Evolutionary conservation across 1,140 invertebrate genomes (phyloP).

Genomic region (Solen grandis): DNA sequence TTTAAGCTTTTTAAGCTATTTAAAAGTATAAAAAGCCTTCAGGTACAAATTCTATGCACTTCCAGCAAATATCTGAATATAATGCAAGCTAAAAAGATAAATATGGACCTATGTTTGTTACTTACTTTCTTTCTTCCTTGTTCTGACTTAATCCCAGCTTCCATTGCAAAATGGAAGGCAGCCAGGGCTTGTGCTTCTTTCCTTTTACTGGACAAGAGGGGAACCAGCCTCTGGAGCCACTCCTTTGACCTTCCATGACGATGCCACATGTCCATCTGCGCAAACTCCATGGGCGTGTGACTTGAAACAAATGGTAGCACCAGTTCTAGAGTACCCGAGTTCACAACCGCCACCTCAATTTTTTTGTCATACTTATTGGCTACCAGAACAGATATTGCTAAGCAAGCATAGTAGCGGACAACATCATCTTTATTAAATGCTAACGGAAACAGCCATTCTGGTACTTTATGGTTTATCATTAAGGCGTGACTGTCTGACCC

Average conservation of each 20-base stretch:
- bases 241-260: constrained; percentile 97
- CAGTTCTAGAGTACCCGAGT: constrained; percentile 96
- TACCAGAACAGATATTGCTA: constrained; percentile 97
- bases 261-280: constrained; percentile 91
- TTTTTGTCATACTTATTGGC: constrained; percentile 92
- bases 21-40: too few species aligned
- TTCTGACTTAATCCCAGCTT: constrained; percentile 98
- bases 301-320: constrained; percentile 97
- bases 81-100: too few species aligned
- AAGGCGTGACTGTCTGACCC: constrained; percentile 98
- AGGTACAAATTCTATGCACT: too few species aligned
- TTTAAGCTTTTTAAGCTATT: too few species aligned
- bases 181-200: constrained; percentile 98
- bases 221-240: constrained; percentile 96
- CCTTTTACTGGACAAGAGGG: constrained; percentile 95
- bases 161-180: constrained; percentile 99
- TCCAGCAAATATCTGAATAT: too few species aligned
- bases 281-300: constrained; percentile 97
- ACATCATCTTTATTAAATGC: constrained; percentile 98
- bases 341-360: constrained; percentile 96
- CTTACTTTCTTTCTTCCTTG: constrained; percentile 93
- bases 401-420: constrained; percentile 96
- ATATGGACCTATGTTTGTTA: too few species aligned
- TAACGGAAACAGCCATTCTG: constrained; percentile 98
- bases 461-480: constrained; percentile 95